phyloP scores from a whole-genome alignment of 53 echinoderm and acorn worm genomes.

The Crossaster papposus region DNA sequence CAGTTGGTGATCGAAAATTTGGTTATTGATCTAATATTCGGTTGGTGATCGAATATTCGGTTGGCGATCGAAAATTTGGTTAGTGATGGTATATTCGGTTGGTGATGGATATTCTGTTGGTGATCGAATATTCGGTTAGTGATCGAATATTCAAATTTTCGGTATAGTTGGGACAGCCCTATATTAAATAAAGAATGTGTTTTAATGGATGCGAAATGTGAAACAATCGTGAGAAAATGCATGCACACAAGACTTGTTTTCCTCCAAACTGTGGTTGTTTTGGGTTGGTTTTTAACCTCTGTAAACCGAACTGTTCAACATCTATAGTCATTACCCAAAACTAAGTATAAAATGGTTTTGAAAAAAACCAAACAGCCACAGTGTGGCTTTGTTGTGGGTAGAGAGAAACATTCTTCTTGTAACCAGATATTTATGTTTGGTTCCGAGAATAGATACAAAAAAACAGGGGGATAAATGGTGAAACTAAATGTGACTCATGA shows the following conservation, averaged over 20 bases:
- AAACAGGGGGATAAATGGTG: neutral
- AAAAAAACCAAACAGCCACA: slow-evolving; percentile 2
- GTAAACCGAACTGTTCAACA: neutral
- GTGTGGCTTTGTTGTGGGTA: slow-evolving; percentile 22
- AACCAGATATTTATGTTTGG: slow-evolving; percentile 20
- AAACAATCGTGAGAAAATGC: neutral
- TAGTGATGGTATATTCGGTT: no score
- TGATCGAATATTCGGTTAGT: no score
- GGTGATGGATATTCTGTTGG: no score
- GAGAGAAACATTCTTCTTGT: slow-evolving; percentile 22
- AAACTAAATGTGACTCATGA: neutral
- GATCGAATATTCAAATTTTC: no score
- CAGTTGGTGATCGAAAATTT: no score
- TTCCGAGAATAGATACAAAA: neutral
- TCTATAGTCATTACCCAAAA: neutral
- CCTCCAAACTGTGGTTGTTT: neutral
- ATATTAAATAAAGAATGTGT: no score
- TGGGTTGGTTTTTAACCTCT: neutral
- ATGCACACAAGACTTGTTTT: neutral
- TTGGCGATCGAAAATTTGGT: no score
- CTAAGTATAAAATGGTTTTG: neutral
- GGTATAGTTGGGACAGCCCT: no score
- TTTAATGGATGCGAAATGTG: neutral
- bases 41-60: no score
- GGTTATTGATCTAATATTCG: no score